Evolutionary conservation across 1,140 invertebrate genomes (phyloP).

Genomic region (Asobara japonica): DNA sequence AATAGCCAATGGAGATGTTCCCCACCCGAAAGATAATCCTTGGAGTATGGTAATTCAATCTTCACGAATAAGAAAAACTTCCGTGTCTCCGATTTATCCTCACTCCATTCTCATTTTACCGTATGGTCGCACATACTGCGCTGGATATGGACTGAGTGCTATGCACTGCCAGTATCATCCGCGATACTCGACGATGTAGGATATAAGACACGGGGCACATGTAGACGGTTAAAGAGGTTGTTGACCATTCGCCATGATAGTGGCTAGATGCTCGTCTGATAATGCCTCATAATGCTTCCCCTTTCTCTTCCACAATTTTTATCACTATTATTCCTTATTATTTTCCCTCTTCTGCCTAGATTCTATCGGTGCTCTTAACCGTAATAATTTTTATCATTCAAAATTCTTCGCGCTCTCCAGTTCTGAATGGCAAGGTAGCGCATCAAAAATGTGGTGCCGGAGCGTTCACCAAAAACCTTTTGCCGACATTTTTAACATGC

Average conservation of each 20-base stretch:
- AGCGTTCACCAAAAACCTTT: too few relatives aligned
- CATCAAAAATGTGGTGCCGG: too few relatives aligned
- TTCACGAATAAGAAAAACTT: background rate
- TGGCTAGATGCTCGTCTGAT: constrained; percentile 50
- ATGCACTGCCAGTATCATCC: constrained; percentile 36
- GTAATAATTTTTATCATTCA: background rate
- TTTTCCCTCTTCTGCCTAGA: background rate
- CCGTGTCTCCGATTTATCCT: background rate
- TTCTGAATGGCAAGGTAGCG: too few relatives aligned
- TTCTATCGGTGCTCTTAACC: background rate
- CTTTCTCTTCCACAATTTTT: constrained; percentile 4
- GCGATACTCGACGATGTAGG: constrained; percentile 32
- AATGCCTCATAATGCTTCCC: constrained; percentile 40
- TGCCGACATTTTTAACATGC: too few relatives aligned
- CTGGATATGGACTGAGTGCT: constrained; percentile 14
- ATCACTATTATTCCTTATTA: background rate
- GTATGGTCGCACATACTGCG: background rate
- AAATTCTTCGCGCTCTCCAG: too few relatives aligned
- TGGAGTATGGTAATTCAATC: constrained; percentile 60
- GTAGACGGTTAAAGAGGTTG: constrained; percentile 50
- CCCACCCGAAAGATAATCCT: constrained; percentile 55
- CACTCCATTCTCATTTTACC: background rate
- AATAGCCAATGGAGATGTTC: constrained; percentile 57
- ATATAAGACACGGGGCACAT: constrained; percentile 15
- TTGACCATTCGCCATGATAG: constrained; percentile 46